These are phyloP conservation scores for Empis stercorea DNA, from an alignment of 2,888 invertebrate species.

Conservation along the genomic window DNA sequence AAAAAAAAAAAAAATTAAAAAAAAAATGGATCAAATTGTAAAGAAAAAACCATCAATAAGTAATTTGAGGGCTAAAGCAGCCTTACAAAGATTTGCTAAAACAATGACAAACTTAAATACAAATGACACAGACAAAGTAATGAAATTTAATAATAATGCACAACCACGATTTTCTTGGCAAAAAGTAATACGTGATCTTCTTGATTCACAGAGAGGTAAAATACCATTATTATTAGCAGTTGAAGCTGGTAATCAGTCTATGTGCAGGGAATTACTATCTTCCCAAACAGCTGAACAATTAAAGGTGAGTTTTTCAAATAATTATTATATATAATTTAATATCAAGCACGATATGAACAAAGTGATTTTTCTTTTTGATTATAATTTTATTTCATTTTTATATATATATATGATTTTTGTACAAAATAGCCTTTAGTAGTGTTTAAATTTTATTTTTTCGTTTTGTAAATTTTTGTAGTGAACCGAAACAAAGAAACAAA, in stretches of 20 bases:
- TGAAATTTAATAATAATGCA: no score
- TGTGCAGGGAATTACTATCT: conserved; percentile 84
- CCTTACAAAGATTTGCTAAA: conserved; percentile 37
- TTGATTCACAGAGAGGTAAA: conserved; percentile 69
- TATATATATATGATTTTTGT: neutral
- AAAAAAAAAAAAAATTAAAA: no score
- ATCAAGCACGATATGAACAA: no score
- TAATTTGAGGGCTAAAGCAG: conserved; percentile 11
- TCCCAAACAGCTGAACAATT: conserved; percentile 81
- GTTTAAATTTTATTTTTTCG: no score
- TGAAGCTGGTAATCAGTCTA: conserved; percentile 89
- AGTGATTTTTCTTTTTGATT: no score
- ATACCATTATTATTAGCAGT: conserved; percentile 87
- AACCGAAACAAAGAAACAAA: no score
- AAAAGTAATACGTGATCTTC: conserved; percentile 44
- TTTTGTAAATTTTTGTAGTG: no score
- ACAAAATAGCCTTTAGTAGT: conserved; percentile 8
- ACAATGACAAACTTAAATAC: conserved; percentile 15
- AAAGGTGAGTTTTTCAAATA: conserved; percentile 38
- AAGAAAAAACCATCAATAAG: no score
- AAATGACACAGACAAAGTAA: neutral
- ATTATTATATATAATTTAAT: no score
- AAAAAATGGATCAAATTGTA: no score
- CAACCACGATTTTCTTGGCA: conserved; percentile 31
- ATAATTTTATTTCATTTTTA: no score